Evolutionary conservation across 1,140 invertebrate species (phyloP).

Genomic region (Eupeodes corollae): DNA sequence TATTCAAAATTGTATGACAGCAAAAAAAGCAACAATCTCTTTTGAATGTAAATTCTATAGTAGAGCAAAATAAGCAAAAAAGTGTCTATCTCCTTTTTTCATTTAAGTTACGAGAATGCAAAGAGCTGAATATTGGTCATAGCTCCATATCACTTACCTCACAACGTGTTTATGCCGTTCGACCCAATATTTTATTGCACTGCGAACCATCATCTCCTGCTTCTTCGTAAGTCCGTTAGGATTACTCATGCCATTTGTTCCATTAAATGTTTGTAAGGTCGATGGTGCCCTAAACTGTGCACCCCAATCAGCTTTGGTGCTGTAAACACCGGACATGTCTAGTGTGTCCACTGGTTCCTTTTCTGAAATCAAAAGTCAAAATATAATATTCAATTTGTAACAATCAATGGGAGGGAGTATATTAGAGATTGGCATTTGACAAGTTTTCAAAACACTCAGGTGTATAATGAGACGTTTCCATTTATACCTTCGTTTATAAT

Average conservation of each 20-base stretch:
- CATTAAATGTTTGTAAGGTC: slow-evolving; percentile 47
- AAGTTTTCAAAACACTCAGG: neutral
- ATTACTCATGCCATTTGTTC: slow-evolving; percentile 39
- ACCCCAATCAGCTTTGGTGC: slow-evolving; percentile 61
- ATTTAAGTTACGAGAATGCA: too few relatives aligned
- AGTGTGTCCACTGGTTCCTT: slow-evolving; percentile 44
- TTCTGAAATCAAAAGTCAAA: slow-evolving; percentile 18
- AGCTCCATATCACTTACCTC: slow-evolving; percentile 42
- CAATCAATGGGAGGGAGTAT: slow-evolving; percentile 2
- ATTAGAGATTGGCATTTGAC: neutral
- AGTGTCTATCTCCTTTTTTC: too few relatives aligned
- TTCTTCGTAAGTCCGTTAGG: slow-evolving; percentile 70
- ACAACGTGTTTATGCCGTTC: slow-evolving; percentile 76
- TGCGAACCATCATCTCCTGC: slow-evolving; percentile 67
- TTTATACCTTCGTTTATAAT: slow-evolving; percentile 39
- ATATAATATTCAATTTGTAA: neutral
- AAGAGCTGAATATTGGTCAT: too few relatives aligned
- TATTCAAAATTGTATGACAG: too few relatives aligned
- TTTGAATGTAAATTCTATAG: too few relatives aligned
- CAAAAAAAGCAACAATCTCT: too few relatives aligned
- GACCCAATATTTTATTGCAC: slow-evolving; percentile 79
- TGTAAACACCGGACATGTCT: slow-evolving; percentile 61
- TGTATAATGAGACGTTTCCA: neutral
- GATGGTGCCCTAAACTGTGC: slow-evolving; percentile 56
- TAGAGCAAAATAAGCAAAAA: too few relatives aligned